Evolutionary conservation across 2,888 invertebrate genomes (phyloP), one percentile per base, ranked within the genome.

Genomic region (Drosophila bunnanda): DNA sequence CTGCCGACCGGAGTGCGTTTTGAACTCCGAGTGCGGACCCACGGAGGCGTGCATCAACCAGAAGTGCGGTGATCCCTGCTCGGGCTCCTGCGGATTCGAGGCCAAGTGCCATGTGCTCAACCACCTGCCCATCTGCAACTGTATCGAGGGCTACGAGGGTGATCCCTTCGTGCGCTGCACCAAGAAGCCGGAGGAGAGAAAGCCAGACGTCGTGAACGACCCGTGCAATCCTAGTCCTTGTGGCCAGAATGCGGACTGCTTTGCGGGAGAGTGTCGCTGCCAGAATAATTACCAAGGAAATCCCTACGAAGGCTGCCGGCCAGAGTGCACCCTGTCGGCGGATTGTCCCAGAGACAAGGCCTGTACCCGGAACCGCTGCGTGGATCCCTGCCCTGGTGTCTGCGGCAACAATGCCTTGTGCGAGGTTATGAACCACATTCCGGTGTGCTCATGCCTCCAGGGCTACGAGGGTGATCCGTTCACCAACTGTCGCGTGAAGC

Each of bases 211-310:
- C 10, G 2, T 6, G 2, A 68, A 93, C 43, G 95, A 95, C 89
- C 97, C 97, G 8, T 97, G 97, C 91, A 95, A 95, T 90, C 97
- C 96, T 39, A 96, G 96, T 25, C 97, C 97, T 0, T 97, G 97
- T 89, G 97, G 97, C 36, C 95, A 96, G 8, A 97, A 97, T 91
- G 95, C 98, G 7, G 90, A 96, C 69, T 98, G 98, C 89, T 94
- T 95, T 79, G 96, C 96, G 90, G 96, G 95, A 30, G 97, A 97
- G 20, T 98, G 98, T 88, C 94, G 95, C n/a, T 98, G 98, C 90
- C 92, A 96, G 67, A 94, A 95, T 15, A 96, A 96, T 76, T 97
- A 96, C 90, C 93, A 94, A 65, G 97, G 97, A 10, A 96, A 97
- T 93, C 97, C 97, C 17, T 94, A 94, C 75, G 93, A 93, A 67